These are phyloP conservation scores for Propithecus coquereli DNA, from an alignment of 2,113 vertebrate species.

Conservation along the genomic window DNA sequence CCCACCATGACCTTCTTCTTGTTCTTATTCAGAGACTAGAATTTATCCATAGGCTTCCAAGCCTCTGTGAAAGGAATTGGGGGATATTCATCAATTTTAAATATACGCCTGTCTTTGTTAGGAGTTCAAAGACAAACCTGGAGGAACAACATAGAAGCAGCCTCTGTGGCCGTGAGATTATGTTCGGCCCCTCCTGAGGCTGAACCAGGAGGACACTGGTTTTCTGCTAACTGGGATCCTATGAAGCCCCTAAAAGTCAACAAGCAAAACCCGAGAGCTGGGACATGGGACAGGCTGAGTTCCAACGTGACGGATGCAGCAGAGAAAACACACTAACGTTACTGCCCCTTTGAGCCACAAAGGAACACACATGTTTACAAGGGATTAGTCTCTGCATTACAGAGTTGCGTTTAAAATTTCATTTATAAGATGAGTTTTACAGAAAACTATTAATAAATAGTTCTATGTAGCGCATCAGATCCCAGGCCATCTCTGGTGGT, in stretches of 20 bases:
- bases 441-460: conserved; percentile 37
- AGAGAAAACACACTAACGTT: conserved; percentile 64
- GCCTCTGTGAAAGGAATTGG: conserved; percentile 4
- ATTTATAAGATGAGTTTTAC: conserved; percentile 42
- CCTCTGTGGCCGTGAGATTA: conserved; percentile 57
- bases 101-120: neutral
- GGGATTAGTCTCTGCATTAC: conserved; percentile 70
- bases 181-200: conserved; percentile 50
- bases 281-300: conserved; percentile 53
- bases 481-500: conserved; percentile 51
- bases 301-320: conserved; percentile 55
- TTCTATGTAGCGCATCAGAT: conserved; percentile 39
- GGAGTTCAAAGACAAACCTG: conserved; percentile 11
- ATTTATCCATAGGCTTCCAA: neutral
- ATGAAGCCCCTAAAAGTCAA: conserved; percentile 65
- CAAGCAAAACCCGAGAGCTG: conserved; percentile 66
- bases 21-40: neutral
- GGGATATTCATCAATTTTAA: conserved; percentile 8
- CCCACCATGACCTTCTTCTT: neutral
- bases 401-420: conserved; percentile 35
- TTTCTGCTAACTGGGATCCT: conserved; percentile 70
- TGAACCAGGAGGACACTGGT: conserved; percentile 69
- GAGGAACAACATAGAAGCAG: conserved; percentile 44
- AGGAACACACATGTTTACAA: conserved; percentile 70
- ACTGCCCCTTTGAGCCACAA: conserved; percentile 60